Percentiles rank a stretch among this genome's conserved stretches.
These are phyloP conservation scores for Hemiprocne comata DNA, from an alignment of 2,113 vertebrate species.

Conservation along the genomic window DNA sequence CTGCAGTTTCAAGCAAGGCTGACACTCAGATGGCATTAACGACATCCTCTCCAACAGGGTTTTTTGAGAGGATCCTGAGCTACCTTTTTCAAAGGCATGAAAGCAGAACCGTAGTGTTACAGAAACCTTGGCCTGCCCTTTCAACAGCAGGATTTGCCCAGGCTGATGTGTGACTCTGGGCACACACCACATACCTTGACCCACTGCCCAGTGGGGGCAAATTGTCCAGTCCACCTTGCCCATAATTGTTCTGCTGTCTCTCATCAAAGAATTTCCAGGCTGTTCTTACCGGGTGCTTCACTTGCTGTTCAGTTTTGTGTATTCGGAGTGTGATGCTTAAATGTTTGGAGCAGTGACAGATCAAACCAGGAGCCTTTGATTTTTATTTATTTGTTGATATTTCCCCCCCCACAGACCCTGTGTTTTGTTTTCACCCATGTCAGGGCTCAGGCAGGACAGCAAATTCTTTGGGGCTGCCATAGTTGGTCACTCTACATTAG, in stretches of 20 bases:
- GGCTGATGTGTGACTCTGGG: fast-evolving
- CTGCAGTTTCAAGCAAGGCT: neutral
- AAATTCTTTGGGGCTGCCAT: neutral
- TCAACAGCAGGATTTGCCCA: neutral
- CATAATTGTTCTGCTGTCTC: neutral
- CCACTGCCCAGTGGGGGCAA: fast-evolving
- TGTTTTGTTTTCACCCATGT: neutral
- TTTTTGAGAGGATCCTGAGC: neutral
- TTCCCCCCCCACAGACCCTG: fast-evolving
- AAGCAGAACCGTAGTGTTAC: neutral
- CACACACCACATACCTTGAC: fast-evolving
- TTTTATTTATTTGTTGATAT: neutral
- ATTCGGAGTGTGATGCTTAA: neutral
- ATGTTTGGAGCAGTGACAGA: neutral
- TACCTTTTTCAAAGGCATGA: neutral
- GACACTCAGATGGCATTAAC: neutral
- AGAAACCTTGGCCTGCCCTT: neutral
- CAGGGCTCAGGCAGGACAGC: neutral
- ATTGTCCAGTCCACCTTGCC: neutral
- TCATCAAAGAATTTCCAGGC: neutral
- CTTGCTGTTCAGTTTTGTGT: neutral
- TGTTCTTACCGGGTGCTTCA: neutral
- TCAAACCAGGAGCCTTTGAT: neutral
- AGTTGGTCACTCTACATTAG: neutral
- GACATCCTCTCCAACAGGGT: neutral